Evolutionary conservation across 2,888 invertebrate genomes (phyloP).

Genomic region (Chrysomela aeneicollis): DNA sequence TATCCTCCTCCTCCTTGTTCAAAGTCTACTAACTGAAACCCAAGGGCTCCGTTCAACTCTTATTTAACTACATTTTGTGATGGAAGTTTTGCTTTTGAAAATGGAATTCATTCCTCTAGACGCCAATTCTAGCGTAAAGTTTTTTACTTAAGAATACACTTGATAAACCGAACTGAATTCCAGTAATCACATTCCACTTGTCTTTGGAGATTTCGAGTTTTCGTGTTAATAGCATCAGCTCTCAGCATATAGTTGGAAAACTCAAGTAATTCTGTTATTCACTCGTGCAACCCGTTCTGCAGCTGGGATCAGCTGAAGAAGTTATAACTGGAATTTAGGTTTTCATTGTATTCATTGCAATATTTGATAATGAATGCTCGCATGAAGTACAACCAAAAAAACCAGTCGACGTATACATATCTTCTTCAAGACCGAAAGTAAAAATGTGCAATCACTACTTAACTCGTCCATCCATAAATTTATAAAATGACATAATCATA

Average conservation of each 20-base stretch:
- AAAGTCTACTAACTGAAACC: not conserved
- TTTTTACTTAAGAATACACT: conserved; percentile 31
- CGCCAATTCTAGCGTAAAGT: conserved; percentile 10
- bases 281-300: conserved; percentile 25
- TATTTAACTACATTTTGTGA: not conserved
- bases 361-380: no score
- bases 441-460: no score
- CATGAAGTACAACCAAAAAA: no score
- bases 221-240: conserved; percentile 23
- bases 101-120: not conserved
- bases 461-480: no score
- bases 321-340: not conserved
- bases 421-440: no score
- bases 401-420: no score
- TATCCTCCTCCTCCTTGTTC: no score
- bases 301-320: conserved; percentile 26
- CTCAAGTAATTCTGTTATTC: conserved; percentile 24
- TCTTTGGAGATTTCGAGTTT: conserved; percentile 28
- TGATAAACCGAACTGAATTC: conserved; percentile 29
- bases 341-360: not conserved
- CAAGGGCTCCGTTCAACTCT: not conserved
- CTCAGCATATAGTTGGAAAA: conserved; percentile 22
- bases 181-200: conserved; percentile 34
- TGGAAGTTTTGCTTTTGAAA: not conserved
- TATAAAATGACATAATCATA: no score